Percentiles rank a stretch among this genome's conserved stretches.
These are phyloP conservation scores for Girardinichthys multiradiatus DNA, from an alignment of 2,113 vertebrate species.

Conservation along the genomic window DNA sequence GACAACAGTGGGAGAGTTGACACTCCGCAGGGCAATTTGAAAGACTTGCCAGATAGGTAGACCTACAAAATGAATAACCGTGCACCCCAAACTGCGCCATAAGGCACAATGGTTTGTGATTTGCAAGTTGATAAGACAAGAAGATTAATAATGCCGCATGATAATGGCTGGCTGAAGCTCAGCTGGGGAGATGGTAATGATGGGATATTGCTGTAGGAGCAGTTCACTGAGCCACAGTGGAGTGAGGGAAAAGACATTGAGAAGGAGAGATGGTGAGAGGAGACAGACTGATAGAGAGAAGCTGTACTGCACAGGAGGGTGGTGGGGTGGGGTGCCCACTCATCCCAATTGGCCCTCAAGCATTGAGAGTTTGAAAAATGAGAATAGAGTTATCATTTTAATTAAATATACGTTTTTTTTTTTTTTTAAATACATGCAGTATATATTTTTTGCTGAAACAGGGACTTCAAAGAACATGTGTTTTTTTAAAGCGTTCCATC, in stretches of 20 bases:
- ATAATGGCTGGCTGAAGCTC: constrained; percentile 98
- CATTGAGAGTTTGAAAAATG: constrained; percentile 99
- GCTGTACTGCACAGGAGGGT: constrained; percentile 60
- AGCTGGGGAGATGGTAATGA: constrained; percentile 99
- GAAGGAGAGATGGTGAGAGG: constrained; percentile 53
- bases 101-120: constrained; percentile 99
- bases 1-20: constrained; percentile 92
- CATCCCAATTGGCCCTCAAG: constrained; percentile 99
- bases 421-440: constrained; percentile 55
- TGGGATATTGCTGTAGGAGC: constrained; percentile 99
- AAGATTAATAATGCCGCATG: constrained; percentile 99
- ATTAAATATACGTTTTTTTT: constrained; percentile 97
- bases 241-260: constrained; percentile 76
- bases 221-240: constrained; percentile 88
- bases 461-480: constrained; percentile 95
- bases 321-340: constrained; percentile 81
- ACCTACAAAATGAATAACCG: constrained; percentile 99
- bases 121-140: constrained; percentile 99
- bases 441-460: constrained; percentile 97
- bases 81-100: constrained; percentile 99
- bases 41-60: constrained; percentile 97
- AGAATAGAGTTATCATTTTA: constrained; percentile 99
- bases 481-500: constrained; percentile 32
- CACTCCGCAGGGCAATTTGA: constrained; percentile 98
- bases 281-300: constrained; percentile 61